A percentile compares a stretch with the other conserved stretches of the same genome.
Conservation (phyloP, 2,113 vertebrate species). For the Tenrec ecaudatus region DNA sequence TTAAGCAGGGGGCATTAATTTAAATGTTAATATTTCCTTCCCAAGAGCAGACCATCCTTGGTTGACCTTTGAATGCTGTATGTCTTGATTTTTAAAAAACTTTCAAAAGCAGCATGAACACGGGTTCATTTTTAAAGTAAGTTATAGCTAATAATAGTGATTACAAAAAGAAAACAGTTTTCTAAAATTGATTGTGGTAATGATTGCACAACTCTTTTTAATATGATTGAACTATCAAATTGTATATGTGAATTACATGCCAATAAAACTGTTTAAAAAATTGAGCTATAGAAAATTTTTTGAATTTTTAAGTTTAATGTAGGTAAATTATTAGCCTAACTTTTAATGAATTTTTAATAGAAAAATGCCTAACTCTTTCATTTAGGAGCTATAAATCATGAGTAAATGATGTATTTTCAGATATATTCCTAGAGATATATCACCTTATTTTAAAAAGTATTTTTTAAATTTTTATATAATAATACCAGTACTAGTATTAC, state of each 20-base stretch:
- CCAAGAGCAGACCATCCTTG: background rate
- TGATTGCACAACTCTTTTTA: no score
- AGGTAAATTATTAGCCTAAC: background rate
- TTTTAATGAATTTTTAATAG: constrained; percentile 40
- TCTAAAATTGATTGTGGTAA: no score
- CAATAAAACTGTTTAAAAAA: no score
- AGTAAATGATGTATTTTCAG: constrained; percentile 51
- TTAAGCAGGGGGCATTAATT: no score
- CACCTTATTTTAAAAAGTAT: constrained; percentile 53
- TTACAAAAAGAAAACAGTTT: no score
- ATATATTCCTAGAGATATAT: constrained; percentile 53
- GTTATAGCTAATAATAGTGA: background rate
- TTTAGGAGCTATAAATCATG: constrained; percentile 52
- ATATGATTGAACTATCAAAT: no score
- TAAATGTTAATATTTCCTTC: no score
- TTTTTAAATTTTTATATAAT: constrained; percentile 10
- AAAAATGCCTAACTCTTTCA: constrained; percentile 54
- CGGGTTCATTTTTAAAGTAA: constrained; percentile 52
- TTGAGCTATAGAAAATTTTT: background rate
- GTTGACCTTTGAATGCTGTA: constrained; percentile 1
- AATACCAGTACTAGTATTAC: background rate
- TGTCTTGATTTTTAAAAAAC: constrained; percentile 54
- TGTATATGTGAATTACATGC: no score
- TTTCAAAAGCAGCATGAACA: constrained; percentile 27
- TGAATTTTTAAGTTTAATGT: constrained; percentile 35